Evolutionary conservation across 1,140 invertebrate species (phyloP).

Genomic region (Euura lappo): DNA sequence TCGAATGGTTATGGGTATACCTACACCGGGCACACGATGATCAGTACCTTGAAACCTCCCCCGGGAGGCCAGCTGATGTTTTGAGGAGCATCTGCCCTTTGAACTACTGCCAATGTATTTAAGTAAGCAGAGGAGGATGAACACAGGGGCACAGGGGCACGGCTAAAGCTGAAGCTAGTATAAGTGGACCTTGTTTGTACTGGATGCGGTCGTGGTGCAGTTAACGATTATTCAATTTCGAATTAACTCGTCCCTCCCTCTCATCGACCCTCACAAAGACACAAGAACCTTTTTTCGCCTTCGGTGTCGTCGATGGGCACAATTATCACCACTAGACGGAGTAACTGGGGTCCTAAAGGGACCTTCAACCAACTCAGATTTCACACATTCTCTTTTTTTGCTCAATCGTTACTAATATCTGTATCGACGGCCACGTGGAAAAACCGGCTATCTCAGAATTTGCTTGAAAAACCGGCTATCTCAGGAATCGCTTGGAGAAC

Average conservation of each 20-base stretch:
- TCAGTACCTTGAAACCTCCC: background rate
- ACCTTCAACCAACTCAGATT: too few relatives aligned
- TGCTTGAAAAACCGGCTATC: too few relatives aligned
- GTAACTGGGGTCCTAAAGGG: too few relatives aligned
- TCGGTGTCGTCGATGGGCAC: background rate
- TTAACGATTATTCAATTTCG: background rate
- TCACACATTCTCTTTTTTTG: too few relatives aligned
- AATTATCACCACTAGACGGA: too few relatives aligned
- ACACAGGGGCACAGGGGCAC: background rate
- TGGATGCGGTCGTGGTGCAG: background rate
- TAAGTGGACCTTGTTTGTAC: too few relatives aligned
- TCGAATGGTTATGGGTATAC: background rate
- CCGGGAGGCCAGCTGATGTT: slow-evolving; percentile 48
- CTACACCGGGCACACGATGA: background rate
- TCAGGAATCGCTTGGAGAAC: too few relatives aligned
- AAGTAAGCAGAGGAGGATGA: background rate
- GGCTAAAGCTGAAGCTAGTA: too few relatives aligned
- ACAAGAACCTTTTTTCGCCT: background rate
- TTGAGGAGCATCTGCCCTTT: slow-evolving; percentile 46
- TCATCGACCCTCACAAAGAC: background rate
- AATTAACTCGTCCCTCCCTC: background rate
- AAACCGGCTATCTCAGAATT: too few relatives aligned
- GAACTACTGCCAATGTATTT: background rate
- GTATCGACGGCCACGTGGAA: too few relatives aligned
- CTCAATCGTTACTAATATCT: too few relatives aligned